phyloP scores from a whole-genome alignment of 2,888 invertebrate genomes.

The Ophion ventricosus region DNA sequence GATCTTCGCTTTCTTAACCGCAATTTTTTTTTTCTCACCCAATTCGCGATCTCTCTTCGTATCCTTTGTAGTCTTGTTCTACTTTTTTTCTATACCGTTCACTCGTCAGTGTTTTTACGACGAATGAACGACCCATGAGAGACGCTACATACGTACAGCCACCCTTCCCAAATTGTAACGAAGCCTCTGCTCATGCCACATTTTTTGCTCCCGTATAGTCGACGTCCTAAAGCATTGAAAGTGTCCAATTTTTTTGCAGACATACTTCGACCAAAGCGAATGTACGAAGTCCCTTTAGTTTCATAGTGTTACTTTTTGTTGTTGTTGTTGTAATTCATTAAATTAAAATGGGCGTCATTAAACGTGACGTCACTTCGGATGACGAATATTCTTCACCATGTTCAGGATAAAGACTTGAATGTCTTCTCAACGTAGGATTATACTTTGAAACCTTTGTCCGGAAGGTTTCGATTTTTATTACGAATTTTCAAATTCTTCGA shows the following conservation, averaged over 20 bases:
- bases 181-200: slow-evolving; percentile 30
- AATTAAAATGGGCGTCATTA: not conserved
- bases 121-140: slow-evolving; percentile 26
- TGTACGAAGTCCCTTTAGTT: not conserved
- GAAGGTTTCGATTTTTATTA: too few relatives aligned
- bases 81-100: slow-evolving; percentile 23
- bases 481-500: too few relatives aligned
- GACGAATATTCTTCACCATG: too few relatives aligned
- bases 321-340: too few relatives aligned
- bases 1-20: slow-evolving; percentile 23
- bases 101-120: slow-evolving; percentile 30
- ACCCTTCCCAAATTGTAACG: slow-evolving; percentile 54
- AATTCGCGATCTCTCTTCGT: slow-evolving; percentile 20
- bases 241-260: slow-evolving; percentile 2
- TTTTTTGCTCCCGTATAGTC: slow-evolving; percentile 41
- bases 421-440: too few relatives aligned
- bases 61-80: slow-evolving; percentile 4
- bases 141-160: slow-evolving; percentile 42
- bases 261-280: not conserved
- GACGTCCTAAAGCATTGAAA: not conserved
- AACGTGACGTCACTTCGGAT: too few relatives aligned
- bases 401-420: too few relatives aligned
- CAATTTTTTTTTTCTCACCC: slow-evolving; percentile 30
- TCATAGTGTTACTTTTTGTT: not conserved
- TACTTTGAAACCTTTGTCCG: too few relatives aligned